Evolutionary conservation across 2,888 invertebrate genomes (phyloP).

Genomic region (Yponomeuta evonymella): DNA sequence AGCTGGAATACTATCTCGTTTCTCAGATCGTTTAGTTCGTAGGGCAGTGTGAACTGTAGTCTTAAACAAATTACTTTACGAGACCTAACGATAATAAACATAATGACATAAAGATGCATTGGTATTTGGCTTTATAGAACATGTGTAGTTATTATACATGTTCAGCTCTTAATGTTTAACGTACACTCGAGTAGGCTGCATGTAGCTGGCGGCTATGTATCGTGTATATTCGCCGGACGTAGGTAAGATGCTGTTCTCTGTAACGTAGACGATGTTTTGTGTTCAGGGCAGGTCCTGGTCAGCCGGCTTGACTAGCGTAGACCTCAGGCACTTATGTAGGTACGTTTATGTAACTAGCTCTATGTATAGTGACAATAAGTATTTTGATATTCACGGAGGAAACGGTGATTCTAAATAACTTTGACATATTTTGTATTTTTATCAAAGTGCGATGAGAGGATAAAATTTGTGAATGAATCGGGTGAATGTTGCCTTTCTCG

Average conservation of each 20-base stretch:
- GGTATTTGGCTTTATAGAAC: conserved; percentile 77
- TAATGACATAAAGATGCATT: conserved; percentile 72
- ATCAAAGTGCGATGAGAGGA: neutral
- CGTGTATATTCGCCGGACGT: conserved; percentile 36
- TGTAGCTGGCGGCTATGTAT: conserved; percentile 25
- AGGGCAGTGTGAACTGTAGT: conserved; percentile 21
- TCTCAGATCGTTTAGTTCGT: neutral
- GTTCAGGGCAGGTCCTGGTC: conserved; percentile 59
- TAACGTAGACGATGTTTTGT: conserved; percentile 54
- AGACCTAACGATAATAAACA: conserved; percentile 60
- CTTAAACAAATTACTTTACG: conserved; percentile 29
- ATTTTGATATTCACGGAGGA: conserved; percentile 46
- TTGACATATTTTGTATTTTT: conserved; percentile 15
- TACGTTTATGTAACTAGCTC: conserved; percentile 27
- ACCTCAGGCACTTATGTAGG: conserved; percentile 25
- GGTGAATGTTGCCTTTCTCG: neutral
- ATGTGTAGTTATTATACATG: conserved; percentile 58
- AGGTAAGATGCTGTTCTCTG: conserved; percentile 43
- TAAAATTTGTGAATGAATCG: neutral
- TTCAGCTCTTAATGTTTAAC: conserved; percentile 69
- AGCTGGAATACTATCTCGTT: neutral
- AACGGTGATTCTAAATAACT: conserved; percentile 22
- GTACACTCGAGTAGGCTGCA: conserved; percentile 44
- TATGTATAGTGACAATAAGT: conserved; percentile 49
- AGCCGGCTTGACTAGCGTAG: conserved; percentile 36